Conservation (phyloP, 2,113 vertebrate species). For the Herpetotheres cachinnans region DNA sequence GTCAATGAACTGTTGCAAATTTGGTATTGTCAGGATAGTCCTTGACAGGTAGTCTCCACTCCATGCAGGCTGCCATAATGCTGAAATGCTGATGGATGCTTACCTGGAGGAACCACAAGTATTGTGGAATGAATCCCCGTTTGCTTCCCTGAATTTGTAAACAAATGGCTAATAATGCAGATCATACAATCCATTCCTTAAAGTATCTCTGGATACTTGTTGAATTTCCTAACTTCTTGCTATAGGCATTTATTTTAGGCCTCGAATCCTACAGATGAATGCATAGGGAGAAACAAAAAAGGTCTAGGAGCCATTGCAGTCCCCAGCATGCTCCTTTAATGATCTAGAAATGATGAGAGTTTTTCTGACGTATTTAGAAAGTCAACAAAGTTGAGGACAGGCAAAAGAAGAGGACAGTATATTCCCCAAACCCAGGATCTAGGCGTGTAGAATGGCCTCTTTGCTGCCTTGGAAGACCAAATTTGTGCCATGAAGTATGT, state of each 20-base stretch:
- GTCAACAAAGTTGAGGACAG: background rate
- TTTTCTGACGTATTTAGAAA: background rate
- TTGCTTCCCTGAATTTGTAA: background rate
- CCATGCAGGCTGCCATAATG: background rate
- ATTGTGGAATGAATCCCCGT: background rate
- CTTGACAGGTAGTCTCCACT: background rate
- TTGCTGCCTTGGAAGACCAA: background rate
- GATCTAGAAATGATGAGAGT: background rate
- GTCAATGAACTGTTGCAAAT: background rate
- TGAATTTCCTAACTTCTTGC: background rate
- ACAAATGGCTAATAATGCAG: background rate
- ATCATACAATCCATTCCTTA: background rate
- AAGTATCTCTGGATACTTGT: background rate
- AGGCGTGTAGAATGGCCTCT: background rate
- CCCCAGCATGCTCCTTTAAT: background rate
- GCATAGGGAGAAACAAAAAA: background rate
- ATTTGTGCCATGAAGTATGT: background rate
- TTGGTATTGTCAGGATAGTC: background rate
- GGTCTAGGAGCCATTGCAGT: background rate
- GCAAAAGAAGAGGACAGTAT: background rate
- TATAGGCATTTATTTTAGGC: background rate
- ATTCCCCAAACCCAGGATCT: background rate
- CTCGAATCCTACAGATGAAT: background rate
- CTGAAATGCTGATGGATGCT: accelerated
- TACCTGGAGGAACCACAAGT: background rate